Conservation (phyloP, 1,140 invertebrate genomes). For the Pollicipes pollicipes region DNA sequence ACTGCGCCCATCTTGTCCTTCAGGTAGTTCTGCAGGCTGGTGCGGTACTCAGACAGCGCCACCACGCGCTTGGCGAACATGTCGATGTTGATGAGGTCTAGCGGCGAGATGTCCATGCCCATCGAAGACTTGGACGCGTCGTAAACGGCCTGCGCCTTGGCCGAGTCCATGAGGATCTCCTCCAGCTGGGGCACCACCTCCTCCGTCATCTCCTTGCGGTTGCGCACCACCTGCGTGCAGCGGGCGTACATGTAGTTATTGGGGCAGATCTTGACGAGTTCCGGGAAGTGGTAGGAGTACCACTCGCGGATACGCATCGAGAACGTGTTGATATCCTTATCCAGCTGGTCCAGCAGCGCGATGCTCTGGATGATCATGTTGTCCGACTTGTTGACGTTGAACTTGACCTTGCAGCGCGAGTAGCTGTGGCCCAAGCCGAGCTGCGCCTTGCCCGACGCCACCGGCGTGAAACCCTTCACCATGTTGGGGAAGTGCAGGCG, state of each 20-base stretch:
- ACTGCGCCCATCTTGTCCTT: conserved; percentile 78
- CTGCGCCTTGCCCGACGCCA: conserved; percentile 58
- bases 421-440: conserved; percentile 96
- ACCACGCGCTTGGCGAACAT: conserved; percentile 77
- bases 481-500: conserved; percentile 73
- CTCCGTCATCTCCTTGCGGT: conserved; percentile 68
- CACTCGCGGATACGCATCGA: conserved; percentile 76
- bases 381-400: conserved; percentile 94
- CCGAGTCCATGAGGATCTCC: conserved; percentile 75
- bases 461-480: conserved; percentile 67
- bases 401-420: conserved; percentile 91
- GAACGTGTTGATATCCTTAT: conserved; percentile 98
- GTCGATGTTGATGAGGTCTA: conserved; percentile 92
- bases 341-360: conserved; percentile 85
- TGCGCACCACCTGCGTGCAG: conserved; percentile 67
- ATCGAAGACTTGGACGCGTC: conserved; percentile 90
- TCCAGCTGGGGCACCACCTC: conserved; percentile 54
- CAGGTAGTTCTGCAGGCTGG: conserved; percentile 64
- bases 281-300: conserved; percentile 98
- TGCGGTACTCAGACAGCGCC: conserved; percentile 73
- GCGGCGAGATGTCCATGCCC: conserved; percentile 95
- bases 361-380: conserved; percentile 99
- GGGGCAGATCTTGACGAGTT: conserved; percentile 86
- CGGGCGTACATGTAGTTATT: conserved; percentile 87
- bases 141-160: conserved; percentile 77